A percentile compares a stretch with the other conserved stretches of the same genome.
These are phyloP conservation scores for Lepas anatifera DNA, from an alignment of 2,888 invertebrate genomes.

Conservation along the genomic window DNA sequence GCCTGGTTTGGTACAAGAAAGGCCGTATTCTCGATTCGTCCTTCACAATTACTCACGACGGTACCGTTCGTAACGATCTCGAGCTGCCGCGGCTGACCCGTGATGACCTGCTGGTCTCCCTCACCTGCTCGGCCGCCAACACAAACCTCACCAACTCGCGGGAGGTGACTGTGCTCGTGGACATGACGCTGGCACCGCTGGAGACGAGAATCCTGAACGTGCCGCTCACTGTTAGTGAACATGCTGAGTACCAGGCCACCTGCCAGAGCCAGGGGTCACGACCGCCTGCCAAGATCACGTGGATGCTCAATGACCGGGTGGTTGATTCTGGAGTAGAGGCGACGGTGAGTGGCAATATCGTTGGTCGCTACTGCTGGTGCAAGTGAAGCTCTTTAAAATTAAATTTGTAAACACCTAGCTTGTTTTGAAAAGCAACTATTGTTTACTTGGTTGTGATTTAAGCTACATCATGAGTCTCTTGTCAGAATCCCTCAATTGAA, in stretches of 20 bases:
- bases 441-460: too few relatives aligned
- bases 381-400: too few relatives aligned
- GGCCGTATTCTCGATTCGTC: neutral
- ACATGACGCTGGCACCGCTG: constrained; percentile 35
- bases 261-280: constrained; percentile 16
- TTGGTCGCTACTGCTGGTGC: too few relatives aligned
- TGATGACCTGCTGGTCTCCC: constrained; percentile 50
- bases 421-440: too few relatives aligned
- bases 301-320: constrained; percentile 11
- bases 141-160: constrained; percentile 53
- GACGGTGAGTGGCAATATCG: neutral
- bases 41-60: constrained; percentile 19
- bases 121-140: constrained; percentile 58
- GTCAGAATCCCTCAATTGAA: too few relatives aligned
- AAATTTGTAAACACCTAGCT: too few relatives aligned
- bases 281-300: constrained; percentile 16
- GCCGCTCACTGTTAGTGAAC: neutral
- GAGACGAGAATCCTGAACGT: neutral
- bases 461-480: too few relatives aligned
- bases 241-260: neutral
- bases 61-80: constrained; percentile 33
- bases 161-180: constrained; percentile 50
- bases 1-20: neutral
- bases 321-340: neutral
- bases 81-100: constrained; percentile 42